Evolutionary conservation across 1,140 invertebrate genomes (phyloP).

Genomic region (Apis florea): DNA sequence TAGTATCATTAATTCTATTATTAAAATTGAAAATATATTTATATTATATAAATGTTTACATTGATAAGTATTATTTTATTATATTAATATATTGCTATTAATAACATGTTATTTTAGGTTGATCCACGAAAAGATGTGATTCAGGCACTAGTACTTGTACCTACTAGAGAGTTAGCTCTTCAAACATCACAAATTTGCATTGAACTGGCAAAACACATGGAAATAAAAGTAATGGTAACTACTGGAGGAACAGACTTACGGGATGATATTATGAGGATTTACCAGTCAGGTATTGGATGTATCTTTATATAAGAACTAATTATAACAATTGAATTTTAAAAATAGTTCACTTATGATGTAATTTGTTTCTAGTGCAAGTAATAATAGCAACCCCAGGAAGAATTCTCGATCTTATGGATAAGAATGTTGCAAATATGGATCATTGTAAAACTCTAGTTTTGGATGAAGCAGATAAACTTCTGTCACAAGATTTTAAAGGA

Average conservation of each 20-base stretch:
- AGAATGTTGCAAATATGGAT: slow-evolving; percentile 97
- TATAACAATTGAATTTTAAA: slow-evolving; percentile 1
- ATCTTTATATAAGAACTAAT: slow-evolving; percentile 15
- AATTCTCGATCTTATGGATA: slow-evolving; percentile 99
- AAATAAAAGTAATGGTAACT: slow-evolving; percentile 99
- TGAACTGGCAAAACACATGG: slow-evolving; percentile 97
- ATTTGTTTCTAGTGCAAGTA: slow-evolving; percentile 91
- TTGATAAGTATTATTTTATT: neutral
- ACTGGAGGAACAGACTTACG: slow-evolving; percentile 98
- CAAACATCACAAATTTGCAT: slow-evolving; percentile 99
- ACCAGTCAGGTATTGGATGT: slow-evolving; percentile 89
- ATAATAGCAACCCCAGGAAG: slow-evolving; percentile 99
- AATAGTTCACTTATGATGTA: slow-evolving; percentile 30
- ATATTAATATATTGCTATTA: neutral
- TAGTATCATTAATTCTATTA: neutral
- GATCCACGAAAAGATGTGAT: slow-evolving; percentile 94
- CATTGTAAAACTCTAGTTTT: slow-evolving; percentile 98
- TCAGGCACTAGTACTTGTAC: slow-evolving; percentile 99
- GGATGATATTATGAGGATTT: slow-evolving; percentile 99
- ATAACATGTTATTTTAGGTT: slow-evolving; percentile 81
- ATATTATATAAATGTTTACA: neutral
- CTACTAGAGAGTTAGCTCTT: slow-evolving; percentile 98
- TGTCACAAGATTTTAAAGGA: slow-evolving; percentile 99
- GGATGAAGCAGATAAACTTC: slow-evolving; percentile 99
- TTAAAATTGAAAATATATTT: slow-evolving; percentile 9